Base-by-base conservation (phyloP, 1,140 invertebrate genomes). In the Pseudomyrmex dendroicus region DNA sequence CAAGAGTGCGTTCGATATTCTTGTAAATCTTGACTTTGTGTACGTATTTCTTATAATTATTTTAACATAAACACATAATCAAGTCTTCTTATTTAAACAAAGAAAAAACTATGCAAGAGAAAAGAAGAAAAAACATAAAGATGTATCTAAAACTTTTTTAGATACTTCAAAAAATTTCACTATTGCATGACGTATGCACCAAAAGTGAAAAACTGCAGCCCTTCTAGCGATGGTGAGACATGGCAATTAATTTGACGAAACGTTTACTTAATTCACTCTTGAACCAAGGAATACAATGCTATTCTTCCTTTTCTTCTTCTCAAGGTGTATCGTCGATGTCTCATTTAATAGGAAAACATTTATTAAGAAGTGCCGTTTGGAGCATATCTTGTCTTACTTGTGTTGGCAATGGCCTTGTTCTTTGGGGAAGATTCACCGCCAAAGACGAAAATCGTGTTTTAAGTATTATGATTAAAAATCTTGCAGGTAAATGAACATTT, bases 281-380 rank as follows among this genome's bases (percentile, higher is more conserved):
- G 35, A 35, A 35, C 35, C 5, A 7, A 35, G 5, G 35, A 35
- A 35, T 35, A 35, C 35, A 35, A 35, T 35, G 5, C n/a, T n/a
- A 46, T 46, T 22, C 17, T 17, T 50, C 10, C 78, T 2, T 76
- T 59, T 50, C 10, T 56, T 15, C 70, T 50, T 22, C 0, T 48
- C 61, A 82, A 96, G 95, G 95, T 20, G 94, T 97, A 1, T 97
- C 96, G 1, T 96, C 96, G 17, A 93, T 95, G n/a, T 92, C 95
- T 48, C 94, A 97, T 90, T 93, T 98, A 4, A 89, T 98, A 2
- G 95, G 94, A 50, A 96, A 95, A 89, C 94, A 95, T 15, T 89
- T 96, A 0, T 91, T 97, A n/a, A 93, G 96, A 20, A 93, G 95
- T 52, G 95, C 95, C 0, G 95, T 97, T 9, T 98, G 97, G 97